Evolutionary conservation across 1,140 invertebrate genomes (phyloP).

Genomic region (Drosophila persimilis): DNA sequence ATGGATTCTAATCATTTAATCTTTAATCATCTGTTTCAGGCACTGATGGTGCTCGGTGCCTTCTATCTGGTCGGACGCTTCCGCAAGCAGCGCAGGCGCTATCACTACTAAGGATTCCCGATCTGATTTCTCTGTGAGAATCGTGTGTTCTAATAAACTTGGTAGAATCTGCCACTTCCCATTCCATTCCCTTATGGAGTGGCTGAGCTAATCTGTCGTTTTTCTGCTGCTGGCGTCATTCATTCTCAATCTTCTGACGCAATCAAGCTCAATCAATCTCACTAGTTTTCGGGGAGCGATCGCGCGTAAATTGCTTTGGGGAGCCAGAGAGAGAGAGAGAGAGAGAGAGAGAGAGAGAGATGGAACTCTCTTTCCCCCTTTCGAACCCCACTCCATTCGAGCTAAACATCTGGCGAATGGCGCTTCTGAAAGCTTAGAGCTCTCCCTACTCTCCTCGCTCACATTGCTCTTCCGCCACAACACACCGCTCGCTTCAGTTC

Average conservation of each 20-base stretch:
- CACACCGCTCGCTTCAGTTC: conserved; percentile 17
- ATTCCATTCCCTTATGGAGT: not conserved
- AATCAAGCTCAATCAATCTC: conserved; percentile 31
- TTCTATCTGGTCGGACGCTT: conserved; percentile 70
- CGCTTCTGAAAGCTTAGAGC: conserved; percentile 16
- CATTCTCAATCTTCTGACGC: conserved; percentile 19
- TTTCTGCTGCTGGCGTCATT: conserved; percentile 27
- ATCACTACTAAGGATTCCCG: conserved; percentile 44
- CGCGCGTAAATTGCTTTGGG: conserved; percentile 14
- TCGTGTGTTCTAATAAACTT: not conserved
- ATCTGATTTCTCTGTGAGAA: not conserved
- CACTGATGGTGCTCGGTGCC: conserved; percentile 55
- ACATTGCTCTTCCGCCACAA: too few species aligned
- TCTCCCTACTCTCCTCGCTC: too few species aligned
- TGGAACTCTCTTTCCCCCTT: not conserved
- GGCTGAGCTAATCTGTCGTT: conserved; percentile 26
- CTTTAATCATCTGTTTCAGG: conserved; percentile 33
- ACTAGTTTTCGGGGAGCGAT: conserved; percentile 1
- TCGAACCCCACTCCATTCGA: not conserved
- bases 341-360: not conserved
- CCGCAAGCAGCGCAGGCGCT: conserved; percentile 62
- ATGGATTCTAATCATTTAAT: not conserved
- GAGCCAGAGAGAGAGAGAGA: not conserved
- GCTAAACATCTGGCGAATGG: conserved; percentile 34
- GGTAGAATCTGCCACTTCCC: not conserved